Evolutionary conservation across 2,888 invertebrate genomes (phyloP), one percentile per base, ranked within the genome.

Genomic region (Rhingia rostrata): DNA sequence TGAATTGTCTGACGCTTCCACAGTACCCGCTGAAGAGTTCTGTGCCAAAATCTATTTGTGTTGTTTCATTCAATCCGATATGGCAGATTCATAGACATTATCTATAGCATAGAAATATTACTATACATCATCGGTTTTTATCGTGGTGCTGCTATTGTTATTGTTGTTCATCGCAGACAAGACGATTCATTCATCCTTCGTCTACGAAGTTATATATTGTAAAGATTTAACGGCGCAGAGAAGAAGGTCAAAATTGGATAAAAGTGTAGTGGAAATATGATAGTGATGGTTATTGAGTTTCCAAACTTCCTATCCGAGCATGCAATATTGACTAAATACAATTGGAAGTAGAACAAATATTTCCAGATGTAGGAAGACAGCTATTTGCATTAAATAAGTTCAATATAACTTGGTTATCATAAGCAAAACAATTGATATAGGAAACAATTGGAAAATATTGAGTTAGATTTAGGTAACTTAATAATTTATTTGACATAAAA

Each of bases 11-110:
- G 49, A 54, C 7, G 14, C 54, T 58, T 32, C 33, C 9, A 53
- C 14, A 39, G 51, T 30, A 2, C 22, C 22, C 22, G 56, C 67
- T 22, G 22, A 54, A 10, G 14, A 67, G 32, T 53, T 73, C 73
- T 73, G 64, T 69, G 73, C 67, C 79, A 83, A 81, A 79, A 79
- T 73, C 79, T 69, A 47, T 83, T 79, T 79, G 56, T 83, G 61
- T 73, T 73, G 63, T 67, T 69, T 67, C 35, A 58, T 73, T 58
- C 79, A 83, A 73, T 83, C 63, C 51, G 72, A 78, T 61, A 77
- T 63, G 53, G 61, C 37, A 67, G 72, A 61, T 73, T 43, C 54
- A 60, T 67, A 78, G 70, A 70, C 78, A 41, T 78, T 70, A 70
- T 78, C 78, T 54, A 33, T 12, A 43, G 10, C 70, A 61, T 33